These are phyloP conservation scores for Seriola dumerili DNA, from an alignment of 2,113 vertebrate genomes.

Conservation along the genomic window DNA sequence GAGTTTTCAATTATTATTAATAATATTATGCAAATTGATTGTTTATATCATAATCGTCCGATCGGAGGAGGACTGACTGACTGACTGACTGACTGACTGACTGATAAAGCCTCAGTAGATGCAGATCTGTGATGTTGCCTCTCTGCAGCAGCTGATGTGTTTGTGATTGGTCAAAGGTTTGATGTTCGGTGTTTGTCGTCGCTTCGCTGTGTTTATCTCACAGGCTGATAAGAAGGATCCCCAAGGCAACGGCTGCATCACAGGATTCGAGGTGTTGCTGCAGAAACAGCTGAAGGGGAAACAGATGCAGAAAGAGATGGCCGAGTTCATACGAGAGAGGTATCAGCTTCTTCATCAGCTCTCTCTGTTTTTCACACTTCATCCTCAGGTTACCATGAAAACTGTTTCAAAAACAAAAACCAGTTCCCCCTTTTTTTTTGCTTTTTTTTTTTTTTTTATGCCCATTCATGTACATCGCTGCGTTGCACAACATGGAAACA, in stretches of 20 bases:
- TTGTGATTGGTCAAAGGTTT: neutral
- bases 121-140: neutral
- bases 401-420: constrained; percentile 45
- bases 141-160: neutral
- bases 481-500: constrained; percentile 64
- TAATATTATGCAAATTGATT: too few species aligned
- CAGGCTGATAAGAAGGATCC: constrained; percentile 95
- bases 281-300: constrained; percentile 98
- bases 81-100: neutral
- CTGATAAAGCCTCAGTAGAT: neutral
- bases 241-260: constrained; percentile 90
- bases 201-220: constrained; percentile 42
- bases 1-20: too few species aligned
- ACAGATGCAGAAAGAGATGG: constrained; percentile 99
- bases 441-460: constrained; percentile 8
- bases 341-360: constrained; percentile 60
- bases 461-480: constrained; percentile 33
- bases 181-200: constrained; percentile 39
- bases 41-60: too few species aligned
- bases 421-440: constrained; percentile 33
- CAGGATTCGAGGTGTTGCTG: constrained; percentile 96
- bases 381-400: constrained; percentile 59
- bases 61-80: neutral
- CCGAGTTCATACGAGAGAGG: constrained; percentile 97
- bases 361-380: neutral